Evolutionary conservation across 2,113 vertebrate species (phyloP), one percentile per base, ranked within the genome.

Genomic region (Thunnus maccoyii): DNA sequence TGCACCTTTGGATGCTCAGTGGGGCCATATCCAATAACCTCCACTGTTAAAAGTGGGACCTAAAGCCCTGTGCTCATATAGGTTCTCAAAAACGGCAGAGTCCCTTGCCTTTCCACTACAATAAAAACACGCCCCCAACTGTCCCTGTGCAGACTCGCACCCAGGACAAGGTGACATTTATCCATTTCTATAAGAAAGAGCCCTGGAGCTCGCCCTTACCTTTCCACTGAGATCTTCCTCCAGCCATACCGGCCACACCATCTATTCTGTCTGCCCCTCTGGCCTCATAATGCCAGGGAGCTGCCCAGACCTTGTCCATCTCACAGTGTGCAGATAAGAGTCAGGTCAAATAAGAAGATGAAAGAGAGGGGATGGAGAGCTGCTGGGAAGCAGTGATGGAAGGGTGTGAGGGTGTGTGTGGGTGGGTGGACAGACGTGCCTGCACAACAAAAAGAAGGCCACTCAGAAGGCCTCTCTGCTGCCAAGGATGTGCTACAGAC

Each of bases 171-270:
- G 84, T 92, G 91, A 85, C 78, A 81, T 60, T 82, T 7, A 63
- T 15, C 17, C 13, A 92, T 94, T 93, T 92, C 60, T 86, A 94
- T 92, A 14, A 89, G 78, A 94, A 92, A 88, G 76, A 89, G 61
- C n/a, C 60, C 14, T 8, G 30, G 16, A 57, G 63, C 63, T 61
- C 25, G 2, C 57, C 75, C 72, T 80, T 1, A 6, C 65, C 2
- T 48, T 80, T 75, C 72, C 73, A 36, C 58, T 17, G 61, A 76
- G 86, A 88, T 74, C 54, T 30, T 66, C 27, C 74, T 54, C 25
- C 46, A 71, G 68, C 46, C 46, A 50, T 58, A 47, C 51, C 50
- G 18, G 67, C 30, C 25, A 0, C 2, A n/a, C 68, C 58, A 36
- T 70, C 74, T 62, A 50, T 72, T 82, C 75, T 74, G 50, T 52